Conservation (phyloP, 1,140 invertebrate species). For the Calliphora vicina region DNA sequence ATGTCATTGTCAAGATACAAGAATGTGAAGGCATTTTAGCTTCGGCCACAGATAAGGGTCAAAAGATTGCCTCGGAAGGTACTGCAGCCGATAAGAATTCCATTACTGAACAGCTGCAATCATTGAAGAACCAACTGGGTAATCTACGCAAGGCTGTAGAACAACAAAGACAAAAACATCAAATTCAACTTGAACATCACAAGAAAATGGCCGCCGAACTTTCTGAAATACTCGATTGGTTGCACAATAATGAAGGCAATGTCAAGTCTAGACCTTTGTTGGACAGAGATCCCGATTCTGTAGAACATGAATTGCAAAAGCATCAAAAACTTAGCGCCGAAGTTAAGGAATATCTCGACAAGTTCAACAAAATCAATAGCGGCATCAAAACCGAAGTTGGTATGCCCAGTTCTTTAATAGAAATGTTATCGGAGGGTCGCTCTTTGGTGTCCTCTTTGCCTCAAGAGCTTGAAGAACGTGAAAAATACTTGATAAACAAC, state of each 20-base stretch:
- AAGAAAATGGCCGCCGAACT: conserved; percentile 82
- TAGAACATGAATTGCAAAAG: conserved; percentile 82
- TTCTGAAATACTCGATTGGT: conserved; percentile 81
- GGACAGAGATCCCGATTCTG: conserved; percentile 78
- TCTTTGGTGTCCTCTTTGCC: conserved; percentile 80
- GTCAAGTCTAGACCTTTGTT: conserved; percentile 84
- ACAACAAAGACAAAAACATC: conserved; percentile 84
- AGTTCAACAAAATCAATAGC: conserved; percentile 72
- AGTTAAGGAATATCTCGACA: conserved; percentile 76
- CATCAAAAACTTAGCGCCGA: conserved; percentile 76
- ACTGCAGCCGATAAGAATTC: conserved; percentile 85
- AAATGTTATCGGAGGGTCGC: conserved; percentile 83
- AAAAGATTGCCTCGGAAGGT: conserved; percentile 88
- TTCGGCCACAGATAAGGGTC: conserved; percentile 88
- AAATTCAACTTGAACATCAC: conserved; percentile 86
- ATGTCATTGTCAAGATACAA: conserved; percentile 83
- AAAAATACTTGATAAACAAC: conserved; percentile 81
- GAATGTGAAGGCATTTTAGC: conserved; percentile 88
- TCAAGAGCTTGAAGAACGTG: conserved; percentile 78
- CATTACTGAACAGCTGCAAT: conserved; percentile 86
- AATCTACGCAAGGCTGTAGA: conserved; percentile 83
- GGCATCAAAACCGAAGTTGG: conserved; percentile 76
- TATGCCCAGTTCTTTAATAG: conserved; percentile 78
- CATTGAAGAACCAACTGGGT: conserved; percentile 83
- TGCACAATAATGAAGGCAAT: conserved; percentile 83